Base-by-base conservation (phyloP, 1,140 invertebrate species). In the Sarcophaga peregrina region DNA sequence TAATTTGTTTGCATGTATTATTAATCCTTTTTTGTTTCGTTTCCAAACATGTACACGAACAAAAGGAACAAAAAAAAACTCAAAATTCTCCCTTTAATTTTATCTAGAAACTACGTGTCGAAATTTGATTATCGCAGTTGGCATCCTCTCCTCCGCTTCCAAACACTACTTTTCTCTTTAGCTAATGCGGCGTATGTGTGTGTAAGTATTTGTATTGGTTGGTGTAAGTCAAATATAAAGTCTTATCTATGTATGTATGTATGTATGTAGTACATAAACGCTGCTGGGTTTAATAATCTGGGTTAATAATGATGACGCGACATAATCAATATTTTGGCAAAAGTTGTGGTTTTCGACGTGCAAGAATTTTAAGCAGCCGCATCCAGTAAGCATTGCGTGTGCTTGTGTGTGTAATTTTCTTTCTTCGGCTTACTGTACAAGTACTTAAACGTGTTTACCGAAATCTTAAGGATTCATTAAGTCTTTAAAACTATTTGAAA, bases 231-330 rank as follows among this genome's bases (percentile, higher is more conserved):
- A 37, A 37, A 37, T 37, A 37, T 37, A 37, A 37, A 2, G 25
- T 37, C 25, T 37, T 37, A 37, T 37, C 1, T 37, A 37, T 37
- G 25, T 1, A 37, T 7, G 15, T 58, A 8, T n/a, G 13, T 58
- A n/a, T 58, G 15, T 13, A 7, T n/a, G 15, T 15, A n/a, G 15
- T 58, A 58, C 15, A 15, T 13, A 58, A 58, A 15, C 54, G 25
- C 54, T 8, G 54, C 15, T 58, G 15, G 15, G 54, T 15, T 58
- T 58, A n/a, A 58, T 58, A 58, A 58, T 48, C 46, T 17, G 46
- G 46, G 74, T n/a, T 76, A 47, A 48, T 48, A 76, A 47, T 17
- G n/a, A 76, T 48, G 74, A 76, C 74, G 74, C 46, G 74, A 17
- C 74, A 76, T 76, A 76, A 76, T 48, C 74, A 48, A 76, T 76